Base-by-base conservation (phyloP, 2,888 invertebrate genomes). In the Tyria jacobaeae region DNA sequence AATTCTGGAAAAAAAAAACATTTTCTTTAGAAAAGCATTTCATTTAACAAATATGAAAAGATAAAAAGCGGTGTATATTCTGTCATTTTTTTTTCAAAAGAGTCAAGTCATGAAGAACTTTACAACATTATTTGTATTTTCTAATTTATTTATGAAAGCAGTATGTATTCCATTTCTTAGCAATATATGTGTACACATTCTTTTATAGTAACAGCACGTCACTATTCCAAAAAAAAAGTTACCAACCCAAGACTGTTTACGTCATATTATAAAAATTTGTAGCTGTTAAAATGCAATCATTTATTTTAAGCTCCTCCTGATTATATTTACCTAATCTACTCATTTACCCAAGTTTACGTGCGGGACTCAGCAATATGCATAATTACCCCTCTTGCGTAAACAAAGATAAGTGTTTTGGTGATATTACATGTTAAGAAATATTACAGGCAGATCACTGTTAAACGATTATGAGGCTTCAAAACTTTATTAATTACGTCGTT, bases 341-440 rank as follows among this genome's bases (percentile, higher is more conserved):
- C 37, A 54, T 48, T 55, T 64, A 64, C 59, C 52, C 44, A 64
- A 73, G 62, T 64, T 70, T 69, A 63, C 68, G 62, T 64, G 64
- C 54, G 64, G 62, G 57, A 68, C 48, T 68, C 50, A 58, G 64
- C 66, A 70, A 61, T 76, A 78, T 75, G 64, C 72, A 66, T 78
- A 73, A 79, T 77, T 70, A 75, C 71, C 64, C 67, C 68, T 70
- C 65, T 62, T 71, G 69, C 61, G 65, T 68, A 76, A 73, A 74
- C 75, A 73, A 57, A 60, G 72, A 70, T 76, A 73, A 68, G 59
- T 66, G 60, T 63, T 64, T 37, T 47, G 52, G 49, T 56, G 60
- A 60, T 61, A 62, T 61, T 55, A 55, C 39, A 25, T 56, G 60
- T 47, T 61, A 44, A 41, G 64, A 73, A 61, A 63, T 73, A 75